phyloP scores from a whole-genome alignment of 2,797 vertebrate genomes.

The Leucoraja ocellata region DNA sequence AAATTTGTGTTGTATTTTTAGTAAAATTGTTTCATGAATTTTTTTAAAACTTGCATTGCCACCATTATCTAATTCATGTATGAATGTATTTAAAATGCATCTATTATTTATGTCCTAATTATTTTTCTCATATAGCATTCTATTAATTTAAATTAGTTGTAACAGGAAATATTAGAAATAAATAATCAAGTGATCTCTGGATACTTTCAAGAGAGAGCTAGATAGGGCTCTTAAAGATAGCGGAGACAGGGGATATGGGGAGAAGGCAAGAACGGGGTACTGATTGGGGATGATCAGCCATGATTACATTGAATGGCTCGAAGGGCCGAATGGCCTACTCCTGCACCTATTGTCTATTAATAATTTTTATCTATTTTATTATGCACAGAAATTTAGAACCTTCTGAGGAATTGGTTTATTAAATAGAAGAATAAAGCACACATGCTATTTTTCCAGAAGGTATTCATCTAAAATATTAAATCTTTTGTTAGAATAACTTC shows the following conservation, averaged over 20 bases:
- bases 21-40: neutral
- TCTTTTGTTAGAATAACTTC: neutral
- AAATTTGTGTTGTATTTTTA: neutral
- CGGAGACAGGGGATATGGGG: too few species aligned
- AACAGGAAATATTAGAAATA: neutral
- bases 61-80: neutral
- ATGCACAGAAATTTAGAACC: neutral
- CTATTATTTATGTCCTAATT: neutral
- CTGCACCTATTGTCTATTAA: too few species aligned
- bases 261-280: too few species aligned
- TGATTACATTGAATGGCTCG: too few species aligned
- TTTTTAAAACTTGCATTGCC: neutral
- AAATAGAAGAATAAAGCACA: neutral
- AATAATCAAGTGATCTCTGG: neutral
- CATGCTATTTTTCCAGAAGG: neutral
- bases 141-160: neutral
- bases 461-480: too few species aligned
- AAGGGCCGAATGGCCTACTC: too few species aligned
- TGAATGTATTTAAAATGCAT: neutral
- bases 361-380: neutral
- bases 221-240: too few species aligned
- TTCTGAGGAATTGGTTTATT: neutral
- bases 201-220: too few species aligned
- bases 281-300: too few species aligned
- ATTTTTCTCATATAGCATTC: neutral